phyloP scores from a whole-genome alignment of 2,888 invertebrate genomes.

The Agrochola litura region DNA sequence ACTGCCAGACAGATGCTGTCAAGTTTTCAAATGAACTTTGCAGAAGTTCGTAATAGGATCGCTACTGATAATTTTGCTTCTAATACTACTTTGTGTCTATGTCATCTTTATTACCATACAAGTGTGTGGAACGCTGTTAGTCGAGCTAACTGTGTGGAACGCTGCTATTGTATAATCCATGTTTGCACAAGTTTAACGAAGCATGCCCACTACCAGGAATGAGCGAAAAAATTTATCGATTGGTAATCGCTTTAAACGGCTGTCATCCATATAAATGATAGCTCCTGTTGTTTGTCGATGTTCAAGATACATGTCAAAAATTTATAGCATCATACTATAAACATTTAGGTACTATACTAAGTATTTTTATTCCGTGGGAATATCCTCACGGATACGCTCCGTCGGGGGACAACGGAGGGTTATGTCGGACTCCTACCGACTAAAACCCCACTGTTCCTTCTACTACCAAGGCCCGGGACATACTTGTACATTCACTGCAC shows the following conservation, averaged over 20 bases:
- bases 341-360: too few species aligned
- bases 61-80: background rate
- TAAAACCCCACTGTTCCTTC: too few species aligned
- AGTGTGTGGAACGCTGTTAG: background rate
- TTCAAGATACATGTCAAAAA: background rate
- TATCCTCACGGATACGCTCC: too few species aligned
- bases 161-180: background rate
- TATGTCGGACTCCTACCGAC: too few species aligned
- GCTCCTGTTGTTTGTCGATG: background rate
- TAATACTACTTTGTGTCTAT: background rate
- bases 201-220: background rate
- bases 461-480: too few species aligned
- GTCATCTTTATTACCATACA: background rate
- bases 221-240: slow-evolving; percentile 14
- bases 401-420: too few species aligned
- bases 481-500: too few species aligned
- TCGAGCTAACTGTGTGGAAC: slow-evolving; percentile 1
- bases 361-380: too few species aligned
- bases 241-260: slow-evolving; percentile 2
- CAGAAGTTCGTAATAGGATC: background rate
- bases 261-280: background rate
- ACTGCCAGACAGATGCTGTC: too few species aligned
- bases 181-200: slow-evolving; percentile 13
- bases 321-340: background rate
- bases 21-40: background rate